These are phyloP conservation scores for Callitettix versicolor DNA, from an alignment of 1,140 invertebrate species.

Conservation along the genomic window DNA sequence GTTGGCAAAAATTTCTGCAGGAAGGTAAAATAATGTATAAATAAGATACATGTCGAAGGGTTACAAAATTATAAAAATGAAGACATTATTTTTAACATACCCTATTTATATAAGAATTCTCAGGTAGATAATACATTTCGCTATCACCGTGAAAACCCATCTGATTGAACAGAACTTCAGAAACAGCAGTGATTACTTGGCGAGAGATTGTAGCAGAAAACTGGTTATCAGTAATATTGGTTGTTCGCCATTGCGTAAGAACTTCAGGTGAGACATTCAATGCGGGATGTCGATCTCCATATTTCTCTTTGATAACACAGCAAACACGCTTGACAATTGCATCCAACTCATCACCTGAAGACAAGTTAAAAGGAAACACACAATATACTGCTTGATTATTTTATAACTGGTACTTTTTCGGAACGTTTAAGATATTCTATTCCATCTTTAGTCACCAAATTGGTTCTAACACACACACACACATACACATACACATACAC, in stretches of 20 bases:
- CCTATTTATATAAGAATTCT: constrained; percentile 8
- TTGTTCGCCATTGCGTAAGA: not conserved
- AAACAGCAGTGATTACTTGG: not conserved
- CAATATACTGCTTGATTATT: no score
- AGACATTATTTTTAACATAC: no score
- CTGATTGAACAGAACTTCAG: not conserved
- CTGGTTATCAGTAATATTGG: not conserved
- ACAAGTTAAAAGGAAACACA: not conserved
- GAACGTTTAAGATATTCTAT: no score
- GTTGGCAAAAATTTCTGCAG: no score
- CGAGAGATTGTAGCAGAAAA: not conserved
- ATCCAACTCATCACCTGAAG: not conserved
- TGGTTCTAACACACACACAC: no score
- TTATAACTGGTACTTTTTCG: no score
- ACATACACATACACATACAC: no score
- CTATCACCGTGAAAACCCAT: constrained; percentile 5
- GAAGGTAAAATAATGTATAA: no score
- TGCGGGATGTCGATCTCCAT: not conserved
- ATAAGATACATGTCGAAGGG: no score
- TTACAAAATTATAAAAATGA: no score
- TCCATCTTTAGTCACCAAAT: no score
- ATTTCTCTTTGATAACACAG: not conserved
- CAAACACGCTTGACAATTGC: not conserved
- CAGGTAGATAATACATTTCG: not conserved
- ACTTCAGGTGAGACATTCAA: not conserved